phyloP scores from a whole-genome alignment of 2,888 invertebrate species.

The Drosophila austrosaltans region DNA sequence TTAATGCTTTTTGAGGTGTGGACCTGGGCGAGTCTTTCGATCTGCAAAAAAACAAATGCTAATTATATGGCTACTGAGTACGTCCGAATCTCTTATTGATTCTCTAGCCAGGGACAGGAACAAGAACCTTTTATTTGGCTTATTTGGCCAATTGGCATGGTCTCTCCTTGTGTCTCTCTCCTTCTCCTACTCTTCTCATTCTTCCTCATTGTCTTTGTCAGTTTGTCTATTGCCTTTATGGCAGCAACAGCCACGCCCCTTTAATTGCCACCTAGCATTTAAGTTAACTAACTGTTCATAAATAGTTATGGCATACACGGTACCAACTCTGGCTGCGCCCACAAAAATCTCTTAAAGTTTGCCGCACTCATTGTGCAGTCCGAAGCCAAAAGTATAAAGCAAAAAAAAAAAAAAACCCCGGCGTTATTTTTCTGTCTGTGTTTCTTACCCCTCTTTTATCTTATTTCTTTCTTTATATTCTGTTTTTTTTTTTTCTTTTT shows the following conservation, averaged over 20 bases:
- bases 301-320: constrained; percentile 80
- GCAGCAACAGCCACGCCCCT: constrained; percentile 66
- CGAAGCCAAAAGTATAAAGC: constrained; percentile 7
- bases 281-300: constrained; percentile 79
- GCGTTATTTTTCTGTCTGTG: constrained; percentile 18
- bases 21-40: constrained; percentile 69
- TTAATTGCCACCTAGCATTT: constrained; percentile 79
- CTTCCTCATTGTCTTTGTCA: constrained; percentile 27
- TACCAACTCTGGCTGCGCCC: constrained; percentile 66
- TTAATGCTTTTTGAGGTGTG: constrained; percentile 68
- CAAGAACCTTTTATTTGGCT: not conserved
- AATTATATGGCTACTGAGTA: constrained; percentile 71
- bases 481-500: constrained; percentile 36
- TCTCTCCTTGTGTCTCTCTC: constrained; percentile 44
- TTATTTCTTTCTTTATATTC: constrained; percentile 3
- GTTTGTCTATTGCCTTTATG: constrained; percentile 27
- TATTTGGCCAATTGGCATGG: constrained; percentile 53
- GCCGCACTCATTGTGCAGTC: constrained; percentile 48
- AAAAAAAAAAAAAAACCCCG: constrained; percentile 10
- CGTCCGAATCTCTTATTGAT: constrained; percentile 58
- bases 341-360: constrained; percentile 61
- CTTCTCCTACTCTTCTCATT: constrained; percentile 21
- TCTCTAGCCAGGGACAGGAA: constrained; percentile 41
- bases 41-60: constrained; percentile 66
- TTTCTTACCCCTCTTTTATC: constrained; percentile 2